phyloP scores from a whole-genome alignment of 2,113 vertebrate genomes.

The Oncorhynchus masou region DNA sequence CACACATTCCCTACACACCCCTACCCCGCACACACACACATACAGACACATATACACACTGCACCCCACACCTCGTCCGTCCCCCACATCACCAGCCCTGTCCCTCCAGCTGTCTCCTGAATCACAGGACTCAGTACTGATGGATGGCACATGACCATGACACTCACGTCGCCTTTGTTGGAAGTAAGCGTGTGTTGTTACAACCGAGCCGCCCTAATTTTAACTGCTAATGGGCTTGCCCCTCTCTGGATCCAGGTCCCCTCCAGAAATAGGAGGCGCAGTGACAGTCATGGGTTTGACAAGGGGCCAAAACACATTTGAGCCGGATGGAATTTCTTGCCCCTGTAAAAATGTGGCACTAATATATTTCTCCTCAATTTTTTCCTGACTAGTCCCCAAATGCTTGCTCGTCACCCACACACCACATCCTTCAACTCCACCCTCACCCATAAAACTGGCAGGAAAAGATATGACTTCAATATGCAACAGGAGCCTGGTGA shows the following conservation, averaged over 20 bases:
- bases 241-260: constrained; percentile 66
- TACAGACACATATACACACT: not conserved
- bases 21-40: not conserved
- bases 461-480: not conserved
- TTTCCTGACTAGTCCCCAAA: not conserved
- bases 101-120: constrained; percentile 41
- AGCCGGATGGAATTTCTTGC: not conserved
- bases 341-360: not conserved
- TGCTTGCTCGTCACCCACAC: constrained; percentile 1
- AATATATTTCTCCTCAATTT: constrained; percentile 16
- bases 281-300: not conserved
- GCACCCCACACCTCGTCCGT: not conserved
- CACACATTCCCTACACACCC: too few relatives aligned
- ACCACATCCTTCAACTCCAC: not conserved
- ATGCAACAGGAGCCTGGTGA: not conserved
- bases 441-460: constrained; percentile 1
- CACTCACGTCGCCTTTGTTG: constrained; percentile 60
- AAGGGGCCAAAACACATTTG: not conserved
- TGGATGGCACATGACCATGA: constrained; percentile 59
- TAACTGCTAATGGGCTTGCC: constrained; percentile 74
- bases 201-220: constrained; percentile 78
- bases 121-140: constrained; percentile 51
- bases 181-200: constrained; percentile 74
- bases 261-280: constrained; percentile 80
- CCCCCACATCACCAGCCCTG: not conserved